Base-by-base conservation (phyloP, 2,888 invertebrate genomes). In the Morpho deidamia region DNA sequence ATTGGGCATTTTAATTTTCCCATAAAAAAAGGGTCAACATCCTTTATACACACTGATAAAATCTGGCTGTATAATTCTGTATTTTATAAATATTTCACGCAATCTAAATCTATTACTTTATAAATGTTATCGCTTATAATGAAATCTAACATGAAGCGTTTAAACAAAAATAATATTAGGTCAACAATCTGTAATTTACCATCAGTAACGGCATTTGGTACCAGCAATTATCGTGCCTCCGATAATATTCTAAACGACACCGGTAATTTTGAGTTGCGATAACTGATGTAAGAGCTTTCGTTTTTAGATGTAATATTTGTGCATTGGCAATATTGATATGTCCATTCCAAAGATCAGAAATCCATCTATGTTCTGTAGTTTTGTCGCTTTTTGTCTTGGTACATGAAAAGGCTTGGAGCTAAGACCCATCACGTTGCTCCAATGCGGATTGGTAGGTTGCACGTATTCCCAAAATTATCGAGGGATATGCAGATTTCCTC, bases 221-320 rank as follows among this genome's bases (percentile, higher is more conserved):
- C 40, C 11, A 23, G 11, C 32, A 42, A 38, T 49, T 42, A 38
- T 38, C 43, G 40, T 35, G 8, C 9, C 41, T 9, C 14, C 9
- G 48, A 41, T 35, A 14, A 32, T 51, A n/a, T 42, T 23, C 23
- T 37, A 41, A 45, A 45, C 45, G 51, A 35, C 51, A 42, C 11
- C 10, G 10, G 34, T 45, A 45, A 52, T 41, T 45, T 52, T 41
- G 23, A 40, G 41, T 41, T 42, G 45, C 35, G 35, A 50, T 44
- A 49, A 49, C 49, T 41, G 34, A 40, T 23, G 49, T 49, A 53
- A 47, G 32, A 33, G 35, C 40, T 44, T 44, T 48, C 44, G 44
- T 40, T 42, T 42, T 49, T 42, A 37, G n/a, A 11, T 37, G 14
- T 46, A 38, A 46, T 46, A 46, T 38, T 46, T 46, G 46, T 38